Evolutionary conservation across 2,113 vertebrate species (phyloP), one percentile per base, ranked within the genome.

Genomic region (Origma solitaria): DNA sequence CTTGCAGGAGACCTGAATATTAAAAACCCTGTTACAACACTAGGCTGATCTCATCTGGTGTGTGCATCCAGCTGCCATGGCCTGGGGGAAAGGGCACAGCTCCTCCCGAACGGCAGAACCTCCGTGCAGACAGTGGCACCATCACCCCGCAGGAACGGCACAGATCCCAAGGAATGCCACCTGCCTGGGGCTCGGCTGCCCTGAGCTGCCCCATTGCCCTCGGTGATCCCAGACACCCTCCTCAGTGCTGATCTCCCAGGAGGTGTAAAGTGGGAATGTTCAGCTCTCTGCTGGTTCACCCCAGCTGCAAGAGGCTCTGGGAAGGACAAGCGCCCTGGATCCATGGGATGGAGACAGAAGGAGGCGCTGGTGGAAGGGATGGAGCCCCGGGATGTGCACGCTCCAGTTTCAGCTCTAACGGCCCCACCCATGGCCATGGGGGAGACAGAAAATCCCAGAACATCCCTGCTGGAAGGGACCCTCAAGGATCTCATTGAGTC

Each of bases 381-480:
- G 6, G 7, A 47, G 49, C 35, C 21, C 16, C 0, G 0, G 42
- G 37, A 66, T 15, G 24, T 6, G 13, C 27, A 37, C 1, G 0
- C 14, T 6, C 25, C 1, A 10, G 15, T 13, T 54, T 13, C 56
- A 62, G 13, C 60, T 31, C 38, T 12, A 24, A 24, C 3, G 3
- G 23, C 28, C 20, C 51, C 13, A 0, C 23, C 58, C 38, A 1
- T 4, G 42, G 75, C 86, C 24, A 1, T 1, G 17, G 50, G 38
- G 16, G 27, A 35, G 31, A 28, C 4, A 31, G 73, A 66, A 21
- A 25, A 15, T 19, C 58, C 62, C 5, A 31, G 20, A 45, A 12
- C 12, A 37, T 9, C 68, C 12, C 3, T 23, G 9, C 2, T 45
- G 72, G 51, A 60, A 90, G 22, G 44, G 54, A 53, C 18, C 45